Percentiles rank a stretch among this genome's conserved stretches.
phyloP scores from a whole-genome alignment of 2,797 vertebrate species.

The Xiphorhynchus erythropygius region DNA sequence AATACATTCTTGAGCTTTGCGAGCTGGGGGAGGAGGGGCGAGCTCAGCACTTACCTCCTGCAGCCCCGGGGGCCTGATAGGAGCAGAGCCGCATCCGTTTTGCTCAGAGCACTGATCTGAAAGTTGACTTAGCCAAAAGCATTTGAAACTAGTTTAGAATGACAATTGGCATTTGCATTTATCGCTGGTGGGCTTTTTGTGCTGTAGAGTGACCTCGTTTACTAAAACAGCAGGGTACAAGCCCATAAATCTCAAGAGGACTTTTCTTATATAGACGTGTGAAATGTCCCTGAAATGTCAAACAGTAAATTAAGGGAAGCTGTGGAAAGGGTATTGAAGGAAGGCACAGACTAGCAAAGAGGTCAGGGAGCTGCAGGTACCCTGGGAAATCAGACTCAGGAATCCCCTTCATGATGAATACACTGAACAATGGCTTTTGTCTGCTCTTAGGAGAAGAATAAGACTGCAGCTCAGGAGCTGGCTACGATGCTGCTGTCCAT shows the following conservation, averaged over 20 bases:
- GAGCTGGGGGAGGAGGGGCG: conserved; percentile 32
- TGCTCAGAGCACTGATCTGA: conserved; percentile 34
- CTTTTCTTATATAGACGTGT: not conserved
- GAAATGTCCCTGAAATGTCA: conserved; percentile 3
- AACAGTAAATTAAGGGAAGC: not conserved
- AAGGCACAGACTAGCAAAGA: not conserved
- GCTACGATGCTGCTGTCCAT: conserved; percentile 93
- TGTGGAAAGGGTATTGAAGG: not conserved
- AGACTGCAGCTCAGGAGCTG: conserved; percentile 89
- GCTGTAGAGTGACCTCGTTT: conserved; percentile 53
- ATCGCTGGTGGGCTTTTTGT: not conserved
- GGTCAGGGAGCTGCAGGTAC: not conserved
- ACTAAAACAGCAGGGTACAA: conserved; percentile 20
- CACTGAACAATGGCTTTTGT: not conserved
- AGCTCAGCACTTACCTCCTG: conserved; percentile 61
- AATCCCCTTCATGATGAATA: not conserved
- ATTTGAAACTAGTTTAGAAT: conserved; percentile 50
- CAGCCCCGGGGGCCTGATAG: conserved; percentile 57
- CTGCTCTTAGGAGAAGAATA: conserved; percentile 89
- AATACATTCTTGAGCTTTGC: conserved; percentile 66
- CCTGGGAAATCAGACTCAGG: not conserved
- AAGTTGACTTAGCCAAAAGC: conserved; percentile 54
- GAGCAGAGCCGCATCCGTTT: conserved; percentile 19
- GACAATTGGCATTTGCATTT: conserved; percentile 48
- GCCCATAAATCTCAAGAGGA: conserved; percentile 6